Evolutionary conservation across 2,888 invertebrate genomes (phyloP).

Genomic region (Globia sparganii): DNA sequence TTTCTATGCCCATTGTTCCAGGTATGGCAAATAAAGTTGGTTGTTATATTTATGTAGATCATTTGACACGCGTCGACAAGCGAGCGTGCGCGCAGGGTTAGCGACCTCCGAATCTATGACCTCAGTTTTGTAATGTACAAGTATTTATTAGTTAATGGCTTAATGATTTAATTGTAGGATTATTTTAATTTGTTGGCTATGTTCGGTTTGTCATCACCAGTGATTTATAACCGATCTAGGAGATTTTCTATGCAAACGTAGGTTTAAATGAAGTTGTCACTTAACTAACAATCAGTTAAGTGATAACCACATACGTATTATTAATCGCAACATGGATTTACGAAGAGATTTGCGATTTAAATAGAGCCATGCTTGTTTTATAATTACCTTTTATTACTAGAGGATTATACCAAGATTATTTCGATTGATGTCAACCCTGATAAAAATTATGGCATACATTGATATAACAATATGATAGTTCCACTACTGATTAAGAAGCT

Average conservation of each 20-base stretch:
- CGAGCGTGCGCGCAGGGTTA: conserved; percentile 70
- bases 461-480: conserved; percentile 17
- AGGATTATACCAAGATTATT: neutral
- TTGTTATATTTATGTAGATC: conserved; percentile 72
- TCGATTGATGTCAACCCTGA: neutral
- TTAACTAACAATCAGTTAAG: neutral
- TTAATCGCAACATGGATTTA: neutral
- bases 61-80: conserved; percentile 81
- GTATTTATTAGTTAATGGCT: conserved; percentile 67
- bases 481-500: neutral
- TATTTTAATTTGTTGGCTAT: conserved; percentile 52
- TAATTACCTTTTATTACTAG: neutral
- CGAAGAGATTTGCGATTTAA: neutral
- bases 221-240: conserved; percentile 10
- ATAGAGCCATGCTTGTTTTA: neutral
- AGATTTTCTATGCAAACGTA: neutral
- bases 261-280: neutral
- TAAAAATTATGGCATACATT: neutral
- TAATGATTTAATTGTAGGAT: conserved; percentile 63
- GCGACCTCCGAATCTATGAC: conserved; percentile 77
- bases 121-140: conserved; percentile 70
- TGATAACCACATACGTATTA: neutral
- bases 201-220: conserved; percentile 46
- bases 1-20: conserved; percentile 24
- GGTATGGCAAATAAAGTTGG: conserved; percentile 58